Conservation (phyloP, 2,888 invertebrate species). For the Napeogenes inachia region DNA sequence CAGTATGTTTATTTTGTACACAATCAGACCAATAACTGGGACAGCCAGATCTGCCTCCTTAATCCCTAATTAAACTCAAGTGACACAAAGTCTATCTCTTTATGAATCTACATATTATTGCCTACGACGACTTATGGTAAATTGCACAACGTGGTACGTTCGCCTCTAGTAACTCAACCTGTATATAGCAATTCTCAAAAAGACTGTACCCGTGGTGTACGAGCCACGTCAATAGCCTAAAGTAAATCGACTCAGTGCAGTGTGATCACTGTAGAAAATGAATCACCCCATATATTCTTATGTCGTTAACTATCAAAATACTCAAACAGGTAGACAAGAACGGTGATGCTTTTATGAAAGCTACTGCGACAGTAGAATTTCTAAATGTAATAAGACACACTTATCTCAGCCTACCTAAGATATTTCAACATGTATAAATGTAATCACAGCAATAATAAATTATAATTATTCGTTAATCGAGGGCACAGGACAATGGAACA, state of each 20-base stretch:
- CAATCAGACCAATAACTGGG: slow-evolving; percentile 6
- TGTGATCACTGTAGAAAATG: slow-evolving; percentile 36
- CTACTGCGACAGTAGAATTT: slow-evolving; percentile 50
- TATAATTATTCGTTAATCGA: slow-evolving; percentile 60
- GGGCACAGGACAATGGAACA: slow-evolving; percentile 63
- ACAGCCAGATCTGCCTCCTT: slow-evolving; percentile 39
- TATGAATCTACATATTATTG: slow-evolving; percentile 29
- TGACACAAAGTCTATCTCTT: slow-evolving; percentile 35
- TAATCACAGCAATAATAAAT: slow-evolving; percentile 74
- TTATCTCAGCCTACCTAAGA: slow-evolving; percentile 57
- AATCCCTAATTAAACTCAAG: slow-evolving; percentile 33
- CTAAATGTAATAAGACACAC: slow-evolving; percentile 55
- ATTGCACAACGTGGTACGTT: slow-evolving; percentile 23
- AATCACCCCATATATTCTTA: slow-evolving; percentile 36
- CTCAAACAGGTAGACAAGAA: slow-evolving; percentile 38
- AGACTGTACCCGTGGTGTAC: slow-evolving; percentile 1
- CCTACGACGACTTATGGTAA: slow-evolving; percentile 27
- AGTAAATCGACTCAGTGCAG: slow-evolving; percentile 37
- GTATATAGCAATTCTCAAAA: slow-evolving; percentile 11
- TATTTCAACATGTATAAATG: slow-evolving; percentile 67
- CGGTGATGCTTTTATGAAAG: slow-evolving; percentile 41
- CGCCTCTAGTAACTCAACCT: slow-evolving; percentile 15
- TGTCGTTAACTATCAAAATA: slow-evolving; percentile 37
- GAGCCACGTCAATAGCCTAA: slow-evolving; percentile 26
- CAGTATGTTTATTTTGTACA: slow-evolving; percentile 27